These are phyloP conservation scores for Tetramorium alpestre DNA, from an alignment of 1,140 invertebrate species.

Conservation along the genomic window DNA sequence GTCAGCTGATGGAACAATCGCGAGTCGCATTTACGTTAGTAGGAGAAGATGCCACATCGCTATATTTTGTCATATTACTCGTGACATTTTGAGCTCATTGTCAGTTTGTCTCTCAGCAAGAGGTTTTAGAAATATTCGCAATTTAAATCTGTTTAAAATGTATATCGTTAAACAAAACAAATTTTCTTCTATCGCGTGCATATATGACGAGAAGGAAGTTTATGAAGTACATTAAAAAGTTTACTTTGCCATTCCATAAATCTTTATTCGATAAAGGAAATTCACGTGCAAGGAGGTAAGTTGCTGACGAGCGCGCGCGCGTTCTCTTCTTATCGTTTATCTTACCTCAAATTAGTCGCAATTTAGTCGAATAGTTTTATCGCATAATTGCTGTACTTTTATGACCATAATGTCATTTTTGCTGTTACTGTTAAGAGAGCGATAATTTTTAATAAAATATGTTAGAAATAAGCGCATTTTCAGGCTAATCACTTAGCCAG, in stretches of 20 bases:
- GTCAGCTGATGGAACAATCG: conserved; percentile 41
- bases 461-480: not conserved
- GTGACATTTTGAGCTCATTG: conserved; percentile 3
- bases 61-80: conserved; percentile 6
- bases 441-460: not conserved
- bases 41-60: not conserved
- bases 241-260: not conserved
- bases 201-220: not conserved
- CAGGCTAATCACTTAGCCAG: not conserved
- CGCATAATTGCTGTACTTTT: not conserved
- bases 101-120: not conserved
- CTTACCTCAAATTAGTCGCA: not conserved
- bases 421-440: not conserved
- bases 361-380: not conserved
- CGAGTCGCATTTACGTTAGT: conserved; percentile 2
- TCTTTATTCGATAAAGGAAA: conserved; percentile 16
- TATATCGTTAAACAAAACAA: not conserved
- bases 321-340: not conserved
- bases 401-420: not conserved
- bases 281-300: not conserved
- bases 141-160: not conserved
- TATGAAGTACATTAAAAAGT: conserved; percentile 14
- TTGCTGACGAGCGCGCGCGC: too few species aligned
- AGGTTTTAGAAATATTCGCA: not conserved
- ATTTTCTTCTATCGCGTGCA: not conserved